Evolutionary conservation across 2,888 invertebrate genomes (phyloP), one percentile per base, ranked within the genome.

Genomic region (Amiota mariae): DNA sequence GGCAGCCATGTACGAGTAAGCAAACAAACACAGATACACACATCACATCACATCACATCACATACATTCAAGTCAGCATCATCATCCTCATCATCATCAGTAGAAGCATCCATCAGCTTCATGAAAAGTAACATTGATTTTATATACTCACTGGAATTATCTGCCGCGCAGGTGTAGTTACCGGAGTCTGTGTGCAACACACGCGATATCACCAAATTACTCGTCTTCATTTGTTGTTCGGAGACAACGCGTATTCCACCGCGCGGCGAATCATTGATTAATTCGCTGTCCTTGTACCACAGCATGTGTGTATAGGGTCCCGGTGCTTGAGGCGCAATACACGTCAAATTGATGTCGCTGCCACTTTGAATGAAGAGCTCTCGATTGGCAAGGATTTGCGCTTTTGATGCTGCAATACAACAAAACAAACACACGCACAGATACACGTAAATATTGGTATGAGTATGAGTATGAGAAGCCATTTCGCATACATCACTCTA

Each of bases 331-430:
- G 94, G 93, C 77, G 95, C 95, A 87, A 95, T 93, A 91, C 96
- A 96, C 86, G 96, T 97, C 90, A 97, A 93, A 92, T 96, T 97
- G 91, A 97, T 96, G 92, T 96, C 96, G 88, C 95, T 96, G 82
- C 96, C 96, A 87, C 95, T 95, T 89, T 95, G 94, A 89, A 97
- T 95, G 91, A 95, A 95, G 88, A 96, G 91, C 91, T 96, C 96
- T 49, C 95, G 93, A 87, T 95, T 96, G 63, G 96, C 95, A 88
- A 95, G 91, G 88, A 97, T 97, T 92, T 95, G 95, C 81, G 97
- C 96, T 90, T 95, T 95, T 84, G 96, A 96, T 89, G 96, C 97
- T 97, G 93, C 70, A 78, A 68, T 15, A 70, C 36, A 36, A 36
- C n/a, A 36, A 36, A 0, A 36, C 8, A 36, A 0, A 36, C 36